A percentile compares a stretch with the other conserved stretches of the same genome.
Conservation (phyloP, 2,888 invertebrate species). For the Polydrusus cervinus region DNA sequence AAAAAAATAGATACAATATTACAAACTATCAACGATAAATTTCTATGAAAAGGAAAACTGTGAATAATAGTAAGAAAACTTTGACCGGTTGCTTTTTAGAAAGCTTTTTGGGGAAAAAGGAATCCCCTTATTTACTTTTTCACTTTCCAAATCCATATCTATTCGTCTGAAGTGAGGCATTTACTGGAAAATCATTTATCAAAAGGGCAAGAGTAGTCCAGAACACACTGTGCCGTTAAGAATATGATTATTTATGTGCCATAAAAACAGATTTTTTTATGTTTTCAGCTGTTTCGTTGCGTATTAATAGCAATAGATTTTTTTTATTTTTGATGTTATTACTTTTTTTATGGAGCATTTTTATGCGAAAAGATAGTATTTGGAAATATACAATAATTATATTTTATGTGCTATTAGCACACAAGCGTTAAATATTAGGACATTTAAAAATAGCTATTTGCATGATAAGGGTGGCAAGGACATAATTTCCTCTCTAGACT, state of each 20-base stretch:
- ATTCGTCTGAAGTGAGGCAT: constrained; percentile 31
- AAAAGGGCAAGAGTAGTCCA: constrained; percentile 28
- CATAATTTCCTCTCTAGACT: too few relatives aligned
- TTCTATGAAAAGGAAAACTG: not conserved
- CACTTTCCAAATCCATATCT: constrained; percentile 45
- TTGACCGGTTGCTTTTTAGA: constrained; percentile 7
- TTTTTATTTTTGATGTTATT: not conserved
- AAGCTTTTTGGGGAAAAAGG: constrained; percentile 21
- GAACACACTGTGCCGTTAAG: not conserved
- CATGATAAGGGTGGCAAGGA: too few relatives aligned
- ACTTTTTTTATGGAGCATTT: too few relatives aligned
- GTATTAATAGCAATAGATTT: not conserved
- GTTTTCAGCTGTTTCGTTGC: not conserved
- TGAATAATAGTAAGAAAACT: not conserved
- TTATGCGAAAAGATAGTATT: too few relatives aligned
- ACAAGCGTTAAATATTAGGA: too few relatives aligned
- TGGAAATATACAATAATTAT: too few relatives aligned
- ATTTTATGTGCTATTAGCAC: too few relatives aligned
- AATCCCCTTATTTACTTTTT: constrained; percentile 37
- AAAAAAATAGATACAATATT: too few relatives aligned
- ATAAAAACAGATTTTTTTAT: not conserved
- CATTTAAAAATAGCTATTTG: too few relatives aligned
- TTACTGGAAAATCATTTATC: constrained; percentile 45
- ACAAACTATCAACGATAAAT: not conserved
- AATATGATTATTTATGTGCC: not conserved